These are phyloP conservation scores for Aphis gossypii DNA, from an alignment of 1,140 invertebrate species.

Conservation along the genomic window DNA sequence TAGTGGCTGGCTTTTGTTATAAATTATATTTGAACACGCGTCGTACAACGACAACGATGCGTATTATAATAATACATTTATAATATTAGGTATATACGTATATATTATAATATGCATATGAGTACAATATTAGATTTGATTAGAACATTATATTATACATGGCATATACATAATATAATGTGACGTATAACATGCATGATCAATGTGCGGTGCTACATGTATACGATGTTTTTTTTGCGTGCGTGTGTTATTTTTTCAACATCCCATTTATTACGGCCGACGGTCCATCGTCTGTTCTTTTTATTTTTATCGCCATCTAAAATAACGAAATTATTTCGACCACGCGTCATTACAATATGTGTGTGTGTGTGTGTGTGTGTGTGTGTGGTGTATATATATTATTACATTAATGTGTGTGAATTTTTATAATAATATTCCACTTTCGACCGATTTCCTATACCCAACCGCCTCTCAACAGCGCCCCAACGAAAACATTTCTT, in stretches of 20 bases:
- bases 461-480: background rate
- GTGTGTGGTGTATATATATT: too few species aligned
- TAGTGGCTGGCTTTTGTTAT: background rate
- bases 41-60: background rate
- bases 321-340: background rate
- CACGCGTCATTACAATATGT: background rate
- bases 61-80: background rate
- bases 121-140: background rate
- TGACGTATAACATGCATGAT: background rate
- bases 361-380: background rate
- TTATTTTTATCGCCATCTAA: background rate
- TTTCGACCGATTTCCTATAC: background rate
- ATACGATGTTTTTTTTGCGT: background rate
- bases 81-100: too few species aligned
- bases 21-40: background rate
- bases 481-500: background rate
- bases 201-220: background rate
- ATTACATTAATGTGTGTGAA: background rate
- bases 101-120: background rate
- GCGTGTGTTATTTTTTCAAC: background rate
- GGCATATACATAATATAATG: background rate
- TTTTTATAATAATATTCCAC: background rate
- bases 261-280: constrained; percentile 12
- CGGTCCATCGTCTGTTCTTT: background rate
- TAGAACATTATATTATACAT: background rate